phyloP scores from a whole-genome alignment of 2,797 vertebrate species.

The Acipenser oxyrinchus region DNA sequence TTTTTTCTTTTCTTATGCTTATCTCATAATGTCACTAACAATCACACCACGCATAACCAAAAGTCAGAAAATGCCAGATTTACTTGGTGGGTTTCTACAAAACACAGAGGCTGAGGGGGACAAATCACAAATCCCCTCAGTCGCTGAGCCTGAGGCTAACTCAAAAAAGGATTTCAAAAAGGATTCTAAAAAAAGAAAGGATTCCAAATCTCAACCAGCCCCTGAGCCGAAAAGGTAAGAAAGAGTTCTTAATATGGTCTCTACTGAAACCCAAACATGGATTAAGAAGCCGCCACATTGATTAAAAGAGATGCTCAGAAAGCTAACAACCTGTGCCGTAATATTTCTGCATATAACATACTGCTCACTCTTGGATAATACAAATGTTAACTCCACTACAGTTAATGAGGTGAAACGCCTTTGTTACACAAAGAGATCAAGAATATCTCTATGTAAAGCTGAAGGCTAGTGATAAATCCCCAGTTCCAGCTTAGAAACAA shows the following conservation, averaged over 20 bases:
- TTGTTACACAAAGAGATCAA: no score
- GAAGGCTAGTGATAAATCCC: no score
- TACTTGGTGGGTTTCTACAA: conserved; percentile 70
- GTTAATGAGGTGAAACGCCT: no score
- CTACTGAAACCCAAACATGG: not conserved
- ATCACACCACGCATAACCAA: conserved; percentile 55
- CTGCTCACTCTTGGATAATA: no score
- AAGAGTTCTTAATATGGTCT: not conserved
- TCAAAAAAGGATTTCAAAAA: conserved; percentile 81
- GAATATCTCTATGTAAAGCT: no score
- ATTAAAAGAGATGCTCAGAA: not conserved
- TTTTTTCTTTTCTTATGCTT: conserved; percentile 62
- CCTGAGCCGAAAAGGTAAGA: conserved; percentile 80
- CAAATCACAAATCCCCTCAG: conserved; percentile 56
- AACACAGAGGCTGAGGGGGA: conserved; percentile 63
- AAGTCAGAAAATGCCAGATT: conserved; percentile 72
- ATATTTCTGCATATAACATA: no score
- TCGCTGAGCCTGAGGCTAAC: conserved; percentile 56
- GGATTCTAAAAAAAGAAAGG: conserved; percentile 90
- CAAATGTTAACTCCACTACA: no score
- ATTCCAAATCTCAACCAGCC: conserved; percentile 67
- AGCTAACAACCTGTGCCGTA: not conserved
- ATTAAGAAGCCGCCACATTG: not conserved
- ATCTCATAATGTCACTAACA: conserved; percentile 55
- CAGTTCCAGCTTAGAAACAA: no score